Evolutionary conservation across 2,797 vertebrate genomes (phyloP), one percentile per base, ranked within the genome.

Genomic region (Discoglossus pictus): DNA sequence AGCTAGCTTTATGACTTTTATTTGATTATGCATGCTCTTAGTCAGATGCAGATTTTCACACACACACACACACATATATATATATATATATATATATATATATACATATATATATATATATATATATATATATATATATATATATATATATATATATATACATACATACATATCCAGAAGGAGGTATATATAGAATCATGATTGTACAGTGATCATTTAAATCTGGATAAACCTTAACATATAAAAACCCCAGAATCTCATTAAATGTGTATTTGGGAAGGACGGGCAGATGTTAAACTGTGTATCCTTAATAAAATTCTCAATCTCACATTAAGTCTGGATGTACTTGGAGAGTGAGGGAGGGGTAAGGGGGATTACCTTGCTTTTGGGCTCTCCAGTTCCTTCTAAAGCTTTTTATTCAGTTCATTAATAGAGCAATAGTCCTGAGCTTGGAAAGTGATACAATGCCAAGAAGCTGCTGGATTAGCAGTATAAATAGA

Each of bases 401-500:
- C 40, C 31, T 15, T 27, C 43, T n/a, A 54, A 46, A 61, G 43
- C 24, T 2, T 38, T 51, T 47, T 35, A 38, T 46, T 39, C 51
- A 16, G n/a, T 38, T 61, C 11, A 43, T 54, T 54, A 53, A 2
- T 23, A 21, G 59, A 20, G 16, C 61, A 13, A 42, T 34, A 25
- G 55, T 56, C 25, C 16, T 20, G 24, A 60, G 47, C 53, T 13
- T 43, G 16, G 12, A 54, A 54, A 34, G 13, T 61, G 25, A 47
- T n/a, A 47, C 25, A 17, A 31, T 34, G 24, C 42, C 35, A 20
- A 11, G 10, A 47, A 38, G 42, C 23, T 35, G 34, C n/a, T 13
- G 46, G 42, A 31, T 69, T 69, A 61, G 42, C 21, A 46, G n/a
- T 21, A 7, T 16, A 50, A 59, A 59, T 10, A n/a, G 31, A n/a